Evolutionary conservation across 2,113 vertebrate genomes (phyloP), one percentile per base, ranked within the genome.

Genomic region (Hemicordylus capensis): DNA sequence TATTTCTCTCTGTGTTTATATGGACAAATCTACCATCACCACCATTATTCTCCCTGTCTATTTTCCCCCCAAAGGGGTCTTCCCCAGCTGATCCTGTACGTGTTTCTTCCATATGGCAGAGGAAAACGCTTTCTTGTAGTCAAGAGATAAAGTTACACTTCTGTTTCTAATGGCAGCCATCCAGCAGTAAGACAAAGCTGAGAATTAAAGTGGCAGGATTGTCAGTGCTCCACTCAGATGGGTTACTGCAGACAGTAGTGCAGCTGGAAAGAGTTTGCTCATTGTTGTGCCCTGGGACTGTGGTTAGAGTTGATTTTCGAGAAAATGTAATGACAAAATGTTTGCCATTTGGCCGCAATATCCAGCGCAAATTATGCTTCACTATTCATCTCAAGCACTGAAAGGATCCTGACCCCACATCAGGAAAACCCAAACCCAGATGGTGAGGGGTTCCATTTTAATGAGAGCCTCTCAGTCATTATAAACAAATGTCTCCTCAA

Each of bases 261-360:
- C 87, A 95, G 93, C 89, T 92, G 90, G 91, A 91, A 93, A 83
- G 73, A 58, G 89, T 94, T 96, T 93, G 73, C 80, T 90, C 28
- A 12, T 6, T 37, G 42, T 51, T 87, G 88, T 92, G 78, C 85
- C 85, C 84, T 83, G 58, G 66, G 74, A 90, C 85, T 94, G 91
- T 0, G 61, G 87, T 76, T 91, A 84, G 84, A 87, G 77, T 91
- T 51, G 80, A 64, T 94, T 93, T 93, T 89, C 63, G 89, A 92
- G 78, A 78, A 93, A 95, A 94, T 88, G 81, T 91, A 92, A 85
- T 89, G 85, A 37, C 92, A 95, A 95, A 92, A 91, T 87, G 5
- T 93, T 96, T 94, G 58, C 26, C 51, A 91, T 94, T 92, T 86
- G 87, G 80, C 83, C 84, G 87, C 86, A 93, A 78, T 91, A 92